Base-by-base conservation (phyloP, 2,797 vertebrate species). In the Eulemur rubriventer region DNA sequence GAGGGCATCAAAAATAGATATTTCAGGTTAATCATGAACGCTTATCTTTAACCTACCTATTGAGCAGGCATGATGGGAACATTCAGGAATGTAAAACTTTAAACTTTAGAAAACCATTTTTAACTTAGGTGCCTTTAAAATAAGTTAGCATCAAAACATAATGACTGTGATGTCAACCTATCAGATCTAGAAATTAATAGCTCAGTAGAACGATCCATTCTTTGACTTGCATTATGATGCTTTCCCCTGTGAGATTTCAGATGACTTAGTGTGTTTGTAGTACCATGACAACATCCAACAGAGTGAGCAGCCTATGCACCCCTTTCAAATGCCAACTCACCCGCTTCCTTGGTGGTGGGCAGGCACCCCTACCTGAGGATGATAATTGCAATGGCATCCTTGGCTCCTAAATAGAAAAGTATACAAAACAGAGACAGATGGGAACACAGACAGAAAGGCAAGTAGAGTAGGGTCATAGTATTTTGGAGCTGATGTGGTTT, bases 21-120 rank as follows among this genome's bases (percentile, higher is more conserved):
- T 67, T 88, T 82, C 65, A 72, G 70, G 85, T 81, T 94, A 93
- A 96, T 72, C 30, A 22, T 46, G 38, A 88, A 69, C 65, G 48
- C 26, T 83, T 87, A 63, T 91, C 88, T 92, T 76, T 95, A 78
- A 83, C 67, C 48, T 75, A 7, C 41, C 0, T 67, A 55, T 2
- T 57, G 50, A 85, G 30, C n/a, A 61, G 70, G 75, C 81, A 90
- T 41, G 35, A 73, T 10, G 75, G 38, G n/a, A 57, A 38, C n/a
- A 69, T 70, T 76, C 57, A 95, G 57, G 73, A 86, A 59, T 84
- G 59, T 24, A 7, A 41, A 91, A 76, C 43, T 85, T 61, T 30
- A 67, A 57, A 91, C 17, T 91, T 90, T 67, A 82, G 87, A 85
- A 82, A 59, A 78, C 28, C n/a, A 35, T 69, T 85, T 69, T 82